Percentiles rank a stretch among this genome's conserved stretches.
Conservation (phyloP, 2,113 vertebrate species). For the Elgaria multicarinata region DNA sequence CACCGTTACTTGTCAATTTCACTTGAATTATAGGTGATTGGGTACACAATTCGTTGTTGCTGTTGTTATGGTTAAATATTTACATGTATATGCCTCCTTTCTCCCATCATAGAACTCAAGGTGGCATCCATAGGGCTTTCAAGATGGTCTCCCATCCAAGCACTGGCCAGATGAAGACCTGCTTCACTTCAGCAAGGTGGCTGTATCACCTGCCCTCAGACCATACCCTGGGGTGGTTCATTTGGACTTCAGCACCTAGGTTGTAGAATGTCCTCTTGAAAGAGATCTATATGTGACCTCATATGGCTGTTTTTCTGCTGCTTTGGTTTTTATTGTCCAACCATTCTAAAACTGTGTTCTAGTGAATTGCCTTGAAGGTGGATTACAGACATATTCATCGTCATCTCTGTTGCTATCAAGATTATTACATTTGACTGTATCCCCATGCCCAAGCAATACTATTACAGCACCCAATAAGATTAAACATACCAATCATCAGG, state of each 20-base stretch:
- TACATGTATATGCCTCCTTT: not conserved
- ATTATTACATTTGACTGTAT: not conserved
- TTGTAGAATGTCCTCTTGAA: not conserved
- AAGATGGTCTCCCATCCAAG: not conserved
- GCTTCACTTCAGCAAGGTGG: not conserved
- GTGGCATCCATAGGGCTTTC: not conserved
- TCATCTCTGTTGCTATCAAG: not conserved
- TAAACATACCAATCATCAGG: not conserved
- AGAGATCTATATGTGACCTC: not conserved
- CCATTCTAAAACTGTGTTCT: not conserved
- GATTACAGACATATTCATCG: not conserved
- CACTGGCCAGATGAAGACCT: not conserved
- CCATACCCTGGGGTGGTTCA: not conserved
- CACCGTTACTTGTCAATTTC: no score
- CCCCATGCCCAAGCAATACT: not conserved
- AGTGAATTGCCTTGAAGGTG: not conserved
- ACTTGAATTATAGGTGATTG: not conserved
- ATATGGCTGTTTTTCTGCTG: not conserved
- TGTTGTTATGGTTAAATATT: not conserved
- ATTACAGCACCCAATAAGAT: not conserved
- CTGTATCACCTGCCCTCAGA: not conserved
- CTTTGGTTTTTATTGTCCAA: not conserved
- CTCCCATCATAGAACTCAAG: not conserved
- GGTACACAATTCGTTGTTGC: not conserved
- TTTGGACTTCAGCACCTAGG: not conserved